Conservation (phyloP, 2,113 vertebrate genomes). For the Festucalex cinctus region DNA sequence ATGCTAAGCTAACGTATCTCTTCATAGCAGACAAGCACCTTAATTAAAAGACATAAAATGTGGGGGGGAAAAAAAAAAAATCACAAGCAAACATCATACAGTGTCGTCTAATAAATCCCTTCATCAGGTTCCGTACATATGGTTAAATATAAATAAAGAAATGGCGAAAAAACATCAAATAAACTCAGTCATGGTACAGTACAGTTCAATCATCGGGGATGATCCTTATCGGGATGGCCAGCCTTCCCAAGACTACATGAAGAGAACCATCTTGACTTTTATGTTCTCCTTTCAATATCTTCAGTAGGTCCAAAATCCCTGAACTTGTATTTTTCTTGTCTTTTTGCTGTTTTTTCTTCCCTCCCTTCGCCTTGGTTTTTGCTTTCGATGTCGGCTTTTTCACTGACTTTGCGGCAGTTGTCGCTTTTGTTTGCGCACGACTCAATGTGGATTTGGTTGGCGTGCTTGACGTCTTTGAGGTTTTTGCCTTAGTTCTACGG, state of each 20-base stretch:
- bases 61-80: background rate
- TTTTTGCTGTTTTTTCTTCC: conserved; percentile 29
- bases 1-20: conserved; percentile 19
- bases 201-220: conserved; percentile 62
- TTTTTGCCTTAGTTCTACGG: conserved; percentile 23
- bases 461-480: conserved; percentile 15
- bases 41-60: conserved; percentile 4
- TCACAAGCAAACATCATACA: conserved; percentile 2
- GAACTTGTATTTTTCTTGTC: conserved; percentile 31
- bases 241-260: conserved; percentile 69
- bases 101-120: conserved; percentile 37
- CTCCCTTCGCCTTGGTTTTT: conserved; percentile 14
- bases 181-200: background rate
- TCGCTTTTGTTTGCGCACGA: background rate
- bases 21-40: conserved; percentile 40
- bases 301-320: conserved; percentile 59
- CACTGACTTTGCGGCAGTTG: background rate
- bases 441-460: background rate
- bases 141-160: conserved; percentile 34
- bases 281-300: conserved; percentile 42
- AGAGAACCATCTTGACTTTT: conserved; percentile 51
- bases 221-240: conserved; percentile 74
- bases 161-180: background rate
- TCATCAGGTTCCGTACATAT: conserved; percentile 44
- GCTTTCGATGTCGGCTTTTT: conserved; percentile 7